Conservation (phyloP, 64 coral and sea anemone species). For the Acropora tenuis region DNA sequence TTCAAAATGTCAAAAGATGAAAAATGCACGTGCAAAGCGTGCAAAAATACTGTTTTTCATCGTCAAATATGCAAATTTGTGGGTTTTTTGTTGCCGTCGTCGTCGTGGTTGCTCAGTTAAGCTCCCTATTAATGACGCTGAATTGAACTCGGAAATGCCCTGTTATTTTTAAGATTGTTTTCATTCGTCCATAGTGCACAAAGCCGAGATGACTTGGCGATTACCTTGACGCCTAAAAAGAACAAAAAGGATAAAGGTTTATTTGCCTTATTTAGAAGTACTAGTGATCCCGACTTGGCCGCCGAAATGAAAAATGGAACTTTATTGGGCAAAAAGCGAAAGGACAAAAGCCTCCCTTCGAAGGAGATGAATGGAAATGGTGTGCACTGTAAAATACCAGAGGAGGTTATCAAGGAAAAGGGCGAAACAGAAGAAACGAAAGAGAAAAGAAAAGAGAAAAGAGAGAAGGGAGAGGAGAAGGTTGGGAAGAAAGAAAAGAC, state of each 20-base stretch:
- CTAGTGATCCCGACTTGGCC: constrained; percentile 17
- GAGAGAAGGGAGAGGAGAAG: not conserved
- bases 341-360: constrained; percentile 4
- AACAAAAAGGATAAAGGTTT: constrained; percentile 22
- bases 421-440: constrained; percentile 22
- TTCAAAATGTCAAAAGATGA: too few relatives aligned
- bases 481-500: not conserved
- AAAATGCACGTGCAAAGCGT: too few relatives aligned
- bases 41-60: too few relatives aligned
- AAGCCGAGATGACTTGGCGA: constrained; percentile 25
- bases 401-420: constrained; percentile 18
- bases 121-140: too few relatives aligned
- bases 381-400: not conserved
- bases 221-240: constrained; percentile 13
- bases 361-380: constrained; percentile 27
- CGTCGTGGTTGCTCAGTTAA: too few relatives aligned
- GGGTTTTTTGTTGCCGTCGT: too few relatives aligned
- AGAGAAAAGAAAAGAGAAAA: constrained; percentile 6
- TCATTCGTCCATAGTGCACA: not conserved
- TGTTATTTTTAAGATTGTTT: not conserved
- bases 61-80: too few relatives aligned
- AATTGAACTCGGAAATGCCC: too few relatives aligned
- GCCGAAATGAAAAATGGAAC: constrained; percentile 7
- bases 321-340: constrained; percentile 11
- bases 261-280: constrained; percentile 12